Evolutionary conservation across 2,888 invertebrate species (phyloP), one percentile per base, ranked within the genome.

Genomic region (Cacoxenus indagator): DNA sequence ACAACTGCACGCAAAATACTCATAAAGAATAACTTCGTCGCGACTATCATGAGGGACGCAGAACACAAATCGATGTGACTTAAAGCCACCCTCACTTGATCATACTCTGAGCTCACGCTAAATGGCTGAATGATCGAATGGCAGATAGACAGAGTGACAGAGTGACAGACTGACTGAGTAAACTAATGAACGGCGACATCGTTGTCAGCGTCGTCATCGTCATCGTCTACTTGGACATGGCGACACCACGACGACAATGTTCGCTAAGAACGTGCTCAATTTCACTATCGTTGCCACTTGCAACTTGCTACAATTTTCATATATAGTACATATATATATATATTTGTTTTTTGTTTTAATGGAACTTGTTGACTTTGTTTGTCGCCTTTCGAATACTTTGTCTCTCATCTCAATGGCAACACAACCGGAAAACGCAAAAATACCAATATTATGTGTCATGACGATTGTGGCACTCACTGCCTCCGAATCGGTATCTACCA

Each of bases 401-500:
- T 65, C 65, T 55, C 70, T 48, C 45, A 43, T 19, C 55, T 59
- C 43, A 43, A 57, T 71, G 62, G 54, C 19, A 62, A 67, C 54
- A 26, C 51, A 73, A 73, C 76, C 74, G 77, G 76, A 77, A 77
- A 73, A 67, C 68, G 68, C 59, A 65, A 67, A 51, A 73, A 78
- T 78, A 76, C 74, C 73, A 65, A 62, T 55, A 22, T 65, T 66
- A 71, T 73, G 73, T 80, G 76, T 70, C 78, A 77, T 71, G 57
- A 27, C 55, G 57, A 14, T 37, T 37, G 8, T 37, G 37, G 37
- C n/a, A 14, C 26, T 27, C n/a, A n/a, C n/a, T n/a, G n/a, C n/a
- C n/a, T n/a, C n/a, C n/a, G n/a, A n/a, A n/a, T n/a, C n/a, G n/a
- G n/a, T n/a, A n/a, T n/a, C n/a, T n/a, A n/a, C n/a, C n/a, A n/a